Percentiles rank a stretch among this genome's conserved stretches.
Conservation (phyloP, 2,797 vertebrate species). For the Neolamprologus multifasciatus region DNA sequence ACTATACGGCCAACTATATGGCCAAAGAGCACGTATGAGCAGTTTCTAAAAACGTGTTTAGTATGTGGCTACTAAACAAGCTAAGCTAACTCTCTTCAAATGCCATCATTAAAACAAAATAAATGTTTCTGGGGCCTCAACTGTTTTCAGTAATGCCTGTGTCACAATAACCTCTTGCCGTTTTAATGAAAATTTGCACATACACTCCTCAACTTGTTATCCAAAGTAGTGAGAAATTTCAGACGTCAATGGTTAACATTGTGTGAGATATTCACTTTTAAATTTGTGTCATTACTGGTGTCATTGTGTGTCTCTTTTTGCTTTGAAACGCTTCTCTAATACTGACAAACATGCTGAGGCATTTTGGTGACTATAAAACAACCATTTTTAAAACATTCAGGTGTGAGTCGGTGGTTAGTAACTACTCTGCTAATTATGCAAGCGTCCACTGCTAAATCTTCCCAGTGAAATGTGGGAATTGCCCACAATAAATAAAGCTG, state of each 20-base stretch:
- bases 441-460: not conserved
- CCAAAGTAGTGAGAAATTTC: not conserved
- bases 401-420: not conserved
- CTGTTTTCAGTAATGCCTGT: not conserved
- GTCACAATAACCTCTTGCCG: not conserved
- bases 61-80: not conserved
- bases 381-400: not conserved
- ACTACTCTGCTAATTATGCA: not conserved
- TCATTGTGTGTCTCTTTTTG: not conserved
- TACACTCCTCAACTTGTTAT: not conserved
- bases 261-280: not conserved
- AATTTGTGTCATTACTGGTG: not conserved
- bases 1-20: not conserved
- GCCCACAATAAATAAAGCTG: not conserved
- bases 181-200: not conserved
- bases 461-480: not conserved
- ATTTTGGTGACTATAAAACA: not conserved
- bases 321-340: not conserved
- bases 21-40: not conserved
- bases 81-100: not conserved
- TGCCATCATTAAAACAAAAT: not conserved
- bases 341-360: not conserved
- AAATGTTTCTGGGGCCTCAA: not conserved
- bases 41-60: not conserved
- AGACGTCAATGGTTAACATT: not conserved